phyloP scores from a whole-genome alignment of 2,888 invertebrate genomes.

The Caradrina kadenii region DNA sequence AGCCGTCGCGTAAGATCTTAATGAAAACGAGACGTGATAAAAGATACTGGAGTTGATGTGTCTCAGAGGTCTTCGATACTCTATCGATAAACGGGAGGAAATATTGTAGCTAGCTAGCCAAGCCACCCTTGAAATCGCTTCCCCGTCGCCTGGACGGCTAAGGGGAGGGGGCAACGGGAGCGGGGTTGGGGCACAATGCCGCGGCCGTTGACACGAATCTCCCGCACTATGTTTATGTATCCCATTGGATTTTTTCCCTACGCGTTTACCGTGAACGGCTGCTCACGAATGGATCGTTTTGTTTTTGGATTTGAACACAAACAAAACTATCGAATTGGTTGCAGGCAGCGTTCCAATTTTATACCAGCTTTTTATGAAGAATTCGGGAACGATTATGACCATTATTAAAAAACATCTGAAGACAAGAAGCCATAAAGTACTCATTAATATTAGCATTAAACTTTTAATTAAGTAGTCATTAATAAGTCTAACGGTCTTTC shows the following conservation, averaged over 20 bases:
- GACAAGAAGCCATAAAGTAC: background rate
- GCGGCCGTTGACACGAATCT: constrained; percentile 89
- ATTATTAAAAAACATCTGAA: background rate
- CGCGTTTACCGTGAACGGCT: constrained; percentile 79
- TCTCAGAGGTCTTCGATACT: constrained; percentile 83
- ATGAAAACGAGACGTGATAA: constrained; percentile 78
- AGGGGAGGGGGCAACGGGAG: constrained; percentile 63
- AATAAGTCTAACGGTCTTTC: background rate
- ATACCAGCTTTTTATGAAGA: constrained; percentile 12
- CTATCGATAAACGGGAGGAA: constrained; percentile 80
- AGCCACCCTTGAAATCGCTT: constrained; percentile 86
- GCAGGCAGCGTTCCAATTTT: constrained; percentile 31
- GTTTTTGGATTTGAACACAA: constrained; percentile 77
- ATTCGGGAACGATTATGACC: background rate
- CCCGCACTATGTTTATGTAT: constrained; percentile 86
- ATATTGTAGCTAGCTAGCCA: constrained; percentile 78
- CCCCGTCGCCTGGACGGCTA: constrained; percentile 74
- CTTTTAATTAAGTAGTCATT: too few species aligned
- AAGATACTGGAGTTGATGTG: constrained; percentile 81
- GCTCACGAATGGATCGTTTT: constrained; percentile 80
- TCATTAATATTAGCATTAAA: background rate
- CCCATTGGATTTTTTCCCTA: constrained; percentile 84
- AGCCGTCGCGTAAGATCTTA: constrained; percentile 72
- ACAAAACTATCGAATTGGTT: constrained; percentile 60
- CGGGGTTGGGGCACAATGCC: constrained; percentile 75